A percentile compares a stretch with the other conserved stretches of the same genome.
phyloP scores from a whole-genome alignment of 30 jellyfish, hydroid and myxozoan genomes.

The Pelagia noctiluca region DNA sequence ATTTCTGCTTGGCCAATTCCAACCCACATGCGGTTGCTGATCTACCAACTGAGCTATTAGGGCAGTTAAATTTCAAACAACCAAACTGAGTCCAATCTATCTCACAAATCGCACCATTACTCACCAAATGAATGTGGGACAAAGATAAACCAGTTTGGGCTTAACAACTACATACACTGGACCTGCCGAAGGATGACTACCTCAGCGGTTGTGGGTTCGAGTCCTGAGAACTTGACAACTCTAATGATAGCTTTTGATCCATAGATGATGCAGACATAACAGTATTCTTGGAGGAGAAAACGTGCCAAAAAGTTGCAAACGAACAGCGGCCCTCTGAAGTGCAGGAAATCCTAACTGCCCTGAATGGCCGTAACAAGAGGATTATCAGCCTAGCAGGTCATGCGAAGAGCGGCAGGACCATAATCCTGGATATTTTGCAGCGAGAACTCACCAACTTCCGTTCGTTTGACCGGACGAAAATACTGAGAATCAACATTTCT shows the following conservation, averaged over 20 bases:
- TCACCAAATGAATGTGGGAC: too few relatives aligned
- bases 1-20: too few relatives aligned
- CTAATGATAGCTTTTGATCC: not conserved
- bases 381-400: conserved; percentile 62
- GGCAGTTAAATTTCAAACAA: too few relatives aligned
- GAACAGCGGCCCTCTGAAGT: not conserved
- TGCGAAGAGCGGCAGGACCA: conserved; percentile 43
- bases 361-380: conserved; percentile 7
- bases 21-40: too few relatives aligned
- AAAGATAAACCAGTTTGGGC: too few relatives aligned
- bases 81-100: too few relatives aligned
- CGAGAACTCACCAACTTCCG: not conserved
- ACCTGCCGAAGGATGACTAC: too few relatives aligned
- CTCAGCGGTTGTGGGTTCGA: not conserved
- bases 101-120: too few relatives aligned
- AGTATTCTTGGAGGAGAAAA: not conserved
- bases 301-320: not conserved
- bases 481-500: conserved; percentile 7
- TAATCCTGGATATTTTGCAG: conserved; percentile 28
- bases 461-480: conserved; percentile 1
- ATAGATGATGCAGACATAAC: not conserved
- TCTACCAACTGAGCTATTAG: too few relatives aligned
- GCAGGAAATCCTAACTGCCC: not conserved
- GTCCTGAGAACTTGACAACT: not conserved
- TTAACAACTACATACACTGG: too few relatives aligned